Conservation (phyloP, 2,113 vertebrate genomes). For the Dipodomys spectabilis region DNA sequence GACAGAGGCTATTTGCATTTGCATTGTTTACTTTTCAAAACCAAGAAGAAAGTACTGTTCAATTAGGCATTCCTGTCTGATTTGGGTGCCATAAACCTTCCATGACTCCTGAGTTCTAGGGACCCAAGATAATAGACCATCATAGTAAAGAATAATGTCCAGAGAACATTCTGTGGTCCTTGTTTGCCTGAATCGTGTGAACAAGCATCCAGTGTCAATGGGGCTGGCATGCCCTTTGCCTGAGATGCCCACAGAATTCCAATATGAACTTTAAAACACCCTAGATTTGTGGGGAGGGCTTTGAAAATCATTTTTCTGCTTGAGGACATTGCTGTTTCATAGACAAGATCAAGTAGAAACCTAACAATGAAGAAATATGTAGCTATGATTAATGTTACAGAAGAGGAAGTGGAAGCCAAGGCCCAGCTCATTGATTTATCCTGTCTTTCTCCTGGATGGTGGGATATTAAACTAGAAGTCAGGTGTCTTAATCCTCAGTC, state of each 20-base stretch:
- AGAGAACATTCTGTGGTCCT: neutral
- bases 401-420: neutral
- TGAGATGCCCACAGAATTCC: neutral
- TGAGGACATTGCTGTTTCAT: neutral
- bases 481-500: neutral
- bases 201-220: neutral
- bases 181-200: neutral
- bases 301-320: neutral
- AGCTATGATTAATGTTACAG: neutral
- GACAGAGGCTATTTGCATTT: neutral
- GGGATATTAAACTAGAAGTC: neutral
- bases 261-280: neutral
- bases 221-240: neutral
- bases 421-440: neutral
- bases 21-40: conserved; percentile 38
- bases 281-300: neutral
- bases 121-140: neutral
- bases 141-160: neutral
- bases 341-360: neutral
- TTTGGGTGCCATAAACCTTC: neutral
- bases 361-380: neutral
- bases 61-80: neutral
- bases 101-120: neutral
- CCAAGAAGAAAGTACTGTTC: neutral
- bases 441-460: neutral